Evolutionary conservation across 2,888 invertebrate species (phyloP).

Genomic region (Zygaena filipendulae): DNA sequence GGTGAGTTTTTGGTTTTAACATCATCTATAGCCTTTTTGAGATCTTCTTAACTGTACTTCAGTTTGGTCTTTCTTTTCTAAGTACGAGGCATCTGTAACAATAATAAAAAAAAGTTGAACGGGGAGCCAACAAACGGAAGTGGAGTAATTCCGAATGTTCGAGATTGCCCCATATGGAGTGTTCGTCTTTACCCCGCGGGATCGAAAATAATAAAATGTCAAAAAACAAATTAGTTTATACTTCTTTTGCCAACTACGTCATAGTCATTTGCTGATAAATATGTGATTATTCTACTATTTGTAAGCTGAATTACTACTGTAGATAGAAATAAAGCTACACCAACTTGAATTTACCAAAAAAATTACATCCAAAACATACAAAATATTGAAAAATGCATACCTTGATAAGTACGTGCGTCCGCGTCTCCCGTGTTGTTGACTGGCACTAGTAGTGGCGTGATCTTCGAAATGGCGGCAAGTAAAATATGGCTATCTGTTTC

Average conservation of each 20-base stretch:
- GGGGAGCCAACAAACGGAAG: neutral
- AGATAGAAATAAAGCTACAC: slow-evolving; percentile 1
- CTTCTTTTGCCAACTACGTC: slow-evolving; percentile 3
- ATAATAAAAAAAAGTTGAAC: too few relatives aligned
- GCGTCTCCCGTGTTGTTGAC: too few relatives aligned
- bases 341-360: slow-evolving; percentile 3
- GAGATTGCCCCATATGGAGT: slow-evolving; percentile 8
- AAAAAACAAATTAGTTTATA: slow-evolving; percentile 1
- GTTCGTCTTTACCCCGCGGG: too few relatives aligned
- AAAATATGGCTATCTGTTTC: too few relatives aligned
- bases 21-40: too few relatives aligned
- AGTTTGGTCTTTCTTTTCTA: too few relatives aligned
- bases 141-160: slow-evolving; percentile 7
- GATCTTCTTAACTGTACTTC: too few relatives aligned
- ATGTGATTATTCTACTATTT: slow-evolving; percentile 4
- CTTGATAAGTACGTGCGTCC: slow-evolving; percentile 2
- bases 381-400: too few relatives aligned
- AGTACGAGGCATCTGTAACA: too few relatives aligned
- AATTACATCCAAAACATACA: slow-evolving; percentile 3
- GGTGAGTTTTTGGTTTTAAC: too few relatives aligned
- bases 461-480: slow-evolving; percentile 6
- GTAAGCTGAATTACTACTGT: slow-evolving; percentile 1
- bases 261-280: slow-evolving; percentile 4
- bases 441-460: slow-evolving; percentile 9
- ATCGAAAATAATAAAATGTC: too few relatives aligned